Percentiles rank a stretch among this genome's conserved stretches.
phyloP scores from a whole-genome alignment of 2,888 invertebrate species.

The Diplazon laetatorius region DNA sequence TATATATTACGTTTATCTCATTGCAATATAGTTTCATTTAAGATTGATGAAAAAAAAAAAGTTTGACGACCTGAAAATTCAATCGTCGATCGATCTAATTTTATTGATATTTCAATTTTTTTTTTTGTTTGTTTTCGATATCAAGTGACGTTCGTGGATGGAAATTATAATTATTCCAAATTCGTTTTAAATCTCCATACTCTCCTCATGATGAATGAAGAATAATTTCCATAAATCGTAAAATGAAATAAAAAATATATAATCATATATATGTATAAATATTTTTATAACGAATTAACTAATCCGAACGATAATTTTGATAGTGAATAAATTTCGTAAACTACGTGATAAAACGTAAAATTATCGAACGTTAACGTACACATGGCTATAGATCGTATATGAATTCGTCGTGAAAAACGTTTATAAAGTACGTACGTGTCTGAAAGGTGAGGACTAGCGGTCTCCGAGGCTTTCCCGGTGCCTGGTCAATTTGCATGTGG shows the following conservation, averaged over 20 bases:
- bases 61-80: too few relatives aligned
- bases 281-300: constrained; percentile 1
- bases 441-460: constrained; percentile 48
- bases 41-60: too few relatives aligned
- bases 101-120: too few relatives aligned
- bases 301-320: background rate
- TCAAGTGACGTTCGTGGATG: too few relatives aligned
- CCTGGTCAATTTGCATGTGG: constrained; percentile 78
- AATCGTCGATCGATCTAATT: too few relatives aligned
- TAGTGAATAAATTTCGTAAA: constrained; percentile 19
- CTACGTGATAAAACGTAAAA: constrained; percentile 22
- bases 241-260: too few relatives aligned
- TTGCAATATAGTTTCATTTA: too few relatives aligned
- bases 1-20: background rate
- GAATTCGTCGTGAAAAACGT: constrained; percentile 16
- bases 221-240: background rate
- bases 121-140: too few relatives aligned
- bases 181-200: too few relatives aligned
- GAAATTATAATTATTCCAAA: too few relatives aligned
- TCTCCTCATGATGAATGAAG: too few relatives aligned
- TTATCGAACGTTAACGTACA: constrained; percentile 15
- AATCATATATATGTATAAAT: too few relatives aligned
- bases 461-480: constrained; percentile 52
- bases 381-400: constrained; percentile 1
- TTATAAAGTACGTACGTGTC: constrained; percentile 3